These are phyloP conservation scores for Thelaira solivaga DNA, from an alignment of 2,888 invertebrate genomes.

Conservation along the genomic window DNA sequence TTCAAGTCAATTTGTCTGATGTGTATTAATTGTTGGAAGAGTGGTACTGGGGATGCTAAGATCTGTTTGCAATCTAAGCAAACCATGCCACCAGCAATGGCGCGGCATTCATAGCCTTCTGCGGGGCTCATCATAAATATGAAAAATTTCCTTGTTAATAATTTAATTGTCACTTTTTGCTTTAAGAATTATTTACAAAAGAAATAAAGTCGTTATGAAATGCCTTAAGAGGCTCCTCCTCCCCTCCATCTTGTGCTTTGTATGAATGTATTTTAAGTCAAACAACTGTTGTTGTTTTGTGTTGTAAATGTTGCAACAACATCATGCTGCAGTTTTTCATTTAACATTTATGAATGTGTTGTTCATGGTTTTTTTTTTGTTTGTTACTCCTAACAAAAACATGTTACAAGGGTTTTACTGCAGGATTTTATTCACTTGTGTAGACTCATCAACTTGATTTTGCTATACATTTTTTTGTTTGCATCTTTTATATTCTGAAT, in stretches of 20 bases:
- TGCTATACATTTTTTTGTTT: background rate
- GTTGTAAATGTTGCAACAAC: background rate
- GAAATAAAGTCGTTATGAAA: too few relatives aligned
- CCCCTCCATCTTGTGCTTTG: background rate
- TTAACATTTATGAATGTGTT: constrained; percentile 33
- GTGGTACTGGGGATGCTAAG: too few relatives aligned
- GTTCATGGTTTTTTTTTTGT: constrained; percentile 21
- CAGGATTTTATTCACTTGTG: constrained; percentile 6
- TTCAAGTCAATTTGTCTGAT: constrained; percentile 25
- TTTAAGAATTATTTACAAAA: too few relatives aligned
- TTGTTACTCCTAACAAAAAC: background rate
- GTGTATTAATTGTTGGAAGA: background rate
- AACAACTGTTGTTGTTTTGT: background rate
- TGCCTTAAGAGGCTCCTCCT: too few relatives aligned
- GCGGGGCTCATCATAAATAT: too few relatives aligned
- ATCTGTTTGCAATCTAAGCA: background rate
- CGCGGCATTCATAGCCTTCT: too few relatives aligned
- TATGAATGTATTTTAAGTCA: background rate
- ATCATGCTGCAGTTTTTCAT: constrained; percentile 30
- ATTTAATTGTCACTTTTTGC: too few relatives aligned
- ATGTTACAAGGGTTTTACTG: constrained; percentile 8
- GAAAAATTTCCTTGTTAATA: too few relatives aligned
- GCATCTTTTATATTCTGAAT: background rate
- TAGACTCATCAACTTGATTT: constrained; percentile 13
- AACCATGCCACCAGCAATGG: too few relatives aligned